Conservation (phyloP, 2,113 vertebrate species). For the Gymnorhina tibicen region DNA sequence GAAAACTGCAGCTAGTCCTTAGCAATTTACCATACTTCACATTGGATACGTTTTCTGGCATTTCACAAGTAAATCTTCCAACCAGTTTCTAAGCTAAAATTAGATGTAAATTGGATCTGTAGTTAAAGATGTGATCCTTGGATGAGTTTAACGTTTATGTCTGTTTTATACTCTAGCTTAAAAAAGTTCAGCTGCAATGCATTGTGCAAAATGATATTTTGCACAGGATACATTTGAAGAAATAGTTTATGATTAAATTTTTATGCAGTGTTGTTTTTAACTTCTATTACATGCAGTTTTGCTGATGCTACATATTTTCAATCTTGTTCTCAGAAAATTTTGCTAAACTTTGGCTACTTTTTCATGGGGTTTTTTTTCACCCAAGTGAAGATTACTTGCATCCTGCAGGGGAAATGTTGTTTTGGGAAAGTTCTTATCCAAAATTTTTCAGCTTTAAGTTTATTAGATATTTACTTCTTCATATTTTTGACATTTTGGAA, state of each 20-base stretch:
- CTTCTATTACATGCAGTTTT: background rate
- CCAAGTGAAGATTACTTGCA: background rate
- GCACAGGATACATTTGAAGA: background rate
- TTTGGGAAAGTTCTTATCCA: background rate
- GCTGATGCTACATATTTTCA: slow-evolving; percentile 14
- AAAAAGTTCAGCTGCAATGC: slow-evolving; percentile 12
- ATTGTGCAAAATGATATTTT: slow-evolving; percentile 25
- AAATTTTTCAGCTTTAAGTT: background rate
- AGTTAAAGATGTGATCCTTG: slow-evolving; percentile 37
- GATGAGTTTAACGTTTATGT: background rate
- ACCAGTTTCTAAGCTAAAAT: slow-evolving; percentile 22
- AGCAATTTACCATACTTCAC: background rate
- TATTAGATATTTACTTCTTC: background rate
- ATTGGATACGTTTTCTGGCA: background rate
- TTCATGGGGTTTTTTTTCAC: background rate
- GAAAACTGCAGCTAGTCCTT: background rate
- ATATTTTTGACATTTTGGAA: background rate
- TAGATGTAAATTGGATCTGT: background rate
- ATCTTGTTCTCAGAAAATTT: background rate
- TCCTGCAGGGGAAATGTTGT: background rate
- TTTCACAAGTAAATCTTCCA: slow-evolving; percentile 6
- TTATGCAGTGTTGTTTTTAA: background rate
- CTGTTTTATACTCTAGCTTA: background rate
- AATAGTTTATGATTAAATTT: slow-evolving; percentile 1
- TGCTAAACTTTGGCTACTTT: background rate